Conservation (phyloP, 2,888 invertebrate species). For the Thyatira batis region DNA sequence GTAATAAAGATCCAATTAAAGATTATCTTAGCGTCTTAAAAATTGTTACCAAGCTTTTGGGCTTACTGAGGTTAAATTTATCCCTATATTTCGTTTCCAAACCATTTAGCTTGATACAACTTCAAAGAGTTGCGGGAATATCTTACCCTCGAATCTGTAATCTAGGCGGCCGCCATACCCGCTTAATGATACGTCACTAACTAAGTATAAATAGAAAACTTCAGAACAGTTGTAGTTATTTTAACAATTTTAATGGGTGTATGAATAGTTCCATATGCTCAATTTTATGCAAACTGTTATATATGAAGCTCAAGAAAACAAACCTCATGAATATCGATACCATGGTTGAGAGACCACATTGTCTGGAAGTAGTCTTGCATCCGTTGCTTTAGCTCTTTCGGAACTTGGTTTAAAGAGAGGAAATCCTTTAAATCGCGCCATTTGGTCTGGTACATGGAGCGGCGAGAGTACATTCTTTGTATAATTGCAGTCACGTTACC, state of each 20-base stretch:
- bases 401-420: conserved; percentile 95
- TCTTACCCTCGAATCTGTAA: conserved; percentile 26
- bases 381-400: conserved; percentile 95
- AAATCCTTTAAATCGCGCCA: conserved; percentile 98
- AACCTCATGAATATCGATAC: conserved; percentile 98
- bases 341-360: conserved; percentile 98
- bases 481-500: conserved; percentile 99
- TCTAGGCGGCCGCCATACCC: conserved; percentile 24
- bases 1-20: conserved; percentile 25
- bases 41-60: conserved; percentile 24
- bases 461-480: conserved; percentile 96
- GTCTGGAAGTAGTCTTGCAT: conserved; percentile 99
- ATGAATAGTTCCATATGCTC: too few species aligned
- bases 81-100: conserved; percentile 41
- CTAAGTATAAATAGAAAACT: conserved; percentile 3
- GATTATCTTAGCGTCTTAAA: conserved; percentile 24
- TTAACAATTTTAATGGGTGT: not conserved
- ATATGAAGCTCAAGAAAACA: conserved; percentile 15
- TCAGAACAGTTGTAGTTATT: not conserved
- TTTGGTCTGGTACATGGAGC: conserved; percentile 96
- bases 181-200: conserved; percentile 22
- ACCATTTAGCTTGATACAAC: conserved; percentile 37
- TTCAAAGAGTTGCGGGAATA: conserved; percentile 33
- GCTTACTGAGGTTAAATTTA: conserved; percentile 32
- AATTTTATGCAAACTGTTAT: not conserved